A percentile compares a stretch with the other conserved stretches of the same genome.
phyloP scores from a whole-genome alignment of 64 coral and sea anemone species.

The Porites australiensis region DNA sequence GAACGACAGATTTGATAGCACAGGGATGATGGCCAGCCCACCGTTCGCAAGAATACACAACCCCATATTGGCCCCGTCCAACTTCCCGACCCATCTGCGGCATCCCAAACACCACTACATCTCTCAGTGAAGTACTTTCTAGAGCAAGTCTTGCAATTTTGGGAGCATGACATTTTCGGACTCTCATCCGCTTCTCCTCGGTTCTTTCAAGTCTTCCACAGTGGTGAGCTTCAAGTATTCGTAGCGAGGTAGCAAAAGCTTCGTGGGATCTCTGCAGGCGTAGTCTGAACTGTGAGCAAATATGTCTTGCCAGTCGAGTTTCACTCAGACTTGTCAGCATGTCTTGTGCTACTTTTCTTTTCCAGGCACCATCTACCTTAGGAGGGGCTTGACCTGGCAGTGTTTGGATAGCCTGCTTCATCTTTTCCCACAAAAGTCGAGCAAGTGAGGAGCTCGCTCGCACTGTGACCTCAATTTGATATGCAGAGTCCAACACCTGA shows the following conservation, averaged over 20 bases:
- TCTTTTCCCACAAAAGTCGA: slow-evolving; percentile 95
- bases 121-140: slow-evolving; percentile 92
- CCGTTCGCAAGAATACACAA: slow-evolving; percentile 95
- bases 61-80: slow-evolving; percentile 96
- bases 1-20: slow-evolving; percentile 98
- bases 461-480: slow-evolving; percentile 93
- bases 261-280: slow-evolving; percentile 93
- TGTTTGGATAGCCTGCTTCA: slow-evolving; percentile 92
- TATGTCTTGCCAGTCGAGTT: slow-evolving; percentile 88
- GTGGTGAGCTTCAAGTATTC: slow-evolving; percentile 86
- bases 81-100: slow-evolving; percentile 94
- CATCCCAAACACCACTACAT: slow-evolving; percentile 98
- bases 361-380: slow-evolving; percentile 88
- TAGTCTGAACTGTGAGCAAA: slow-evolving; percentile 91
- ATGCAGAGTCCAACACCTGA: slow-evolving; percentile 94
- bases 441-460: slow-evolving; percentile 92
- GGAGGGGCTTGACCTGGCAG: slow-evolving; percentile 93
- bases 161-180: slow-evolving; percentile 90
- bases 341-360: slow-evolving; percentile 90
- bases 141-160: slow-evolving; percentile 93
- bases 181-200: slow-evolving; percentile 86
- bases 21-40: slow-evolving; percentile 94
- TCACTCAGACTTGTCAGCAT: slow-evolving; percentile 95
- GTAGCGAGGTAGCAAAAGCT: slow-evolving; percentile 80
- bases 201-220: slow-evolving; percentile 92